These are phyloP conservation scores for Trachymyrmex cornetzi DNA, from an alignment of 1,140 invertebrate genomes.

Conservation along the genomic window DNA sequence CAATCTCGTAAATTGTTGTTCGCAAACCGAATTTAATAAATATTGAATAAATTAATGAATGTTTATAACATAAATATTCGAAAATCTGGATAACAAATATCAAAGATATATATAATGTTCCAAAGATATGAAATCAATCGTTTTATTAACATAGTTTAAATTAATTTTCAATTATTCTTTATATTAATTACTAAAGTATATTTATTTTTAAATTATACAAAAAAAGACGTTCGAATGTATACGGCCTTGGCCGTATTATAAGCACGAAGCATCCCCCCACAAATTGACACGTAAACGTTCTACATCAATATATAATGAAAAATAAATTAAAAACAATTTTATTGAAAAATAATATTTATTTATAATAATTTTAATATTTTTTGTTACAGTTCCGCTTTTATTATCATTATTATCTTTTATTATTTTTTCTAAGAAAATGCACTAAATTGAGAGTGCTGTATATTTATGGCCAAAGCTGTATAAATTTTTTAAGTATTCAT, in stretches of 20 bases:
- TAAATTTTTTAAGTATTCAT: background rate
- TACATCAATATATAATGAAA: no score
- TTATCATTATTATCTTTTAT: no score
- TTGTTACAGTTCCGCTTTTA: no score
- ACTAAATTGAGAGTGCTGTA: no score
- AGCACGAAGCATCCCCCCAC: no score
- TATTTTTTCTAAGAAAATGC: no score
- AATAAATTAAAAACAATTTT: no score
- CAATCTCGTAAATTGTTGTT: background rate
- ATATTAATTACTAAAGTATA: background rate
- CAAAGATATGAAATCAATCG: background rate
- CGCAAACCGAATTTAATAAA: background rate
- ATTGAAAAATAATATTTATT: no score
- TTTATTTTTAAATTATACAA: slow-evolving; percentile 2
- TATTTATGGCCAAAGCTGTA: no score
- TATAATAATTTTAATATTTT: no score
- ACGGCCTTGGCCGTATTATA: no score
- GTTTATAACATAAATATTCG: background rate
- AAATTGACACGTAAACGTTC: no score
- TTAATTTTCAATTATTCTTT: background rate
- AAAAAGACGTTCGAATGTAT: background rate
- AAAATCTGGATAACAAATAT: background rate
- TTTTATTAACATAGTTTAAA: slow-evolving; percentile 5
- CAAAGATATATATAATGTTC: background rate
- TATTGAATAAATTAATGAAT: background rate